A percentile compares a stretch with the other conserved stretches of the same genome.
Evolutionary conservation across 2,113 vertebrate species (phyloP).

Genomic region (Colossoma macropomum): DNA sequence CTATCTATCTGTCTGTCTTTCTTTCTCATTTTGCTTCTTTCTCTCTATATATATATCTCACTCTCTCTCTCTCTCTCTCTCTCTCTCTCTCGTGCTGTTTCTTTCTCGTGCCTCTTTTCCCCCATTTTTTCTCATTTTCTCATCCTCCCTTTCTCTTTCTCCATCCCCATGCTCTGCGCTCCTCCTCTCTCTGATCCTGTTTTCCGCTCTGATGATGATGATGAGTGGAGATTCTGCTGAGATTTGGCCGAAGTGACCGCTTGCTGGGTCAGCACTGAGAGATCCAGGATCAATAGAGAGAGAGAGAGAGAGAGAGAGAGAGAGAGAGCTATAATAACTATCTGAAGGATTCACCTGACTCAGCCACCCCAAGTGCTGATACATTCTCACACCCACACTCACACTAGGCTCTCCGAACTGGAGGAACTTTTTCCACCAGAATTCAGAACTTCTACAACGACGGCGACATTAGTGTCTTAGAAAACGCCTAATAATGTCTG

Average conservation of each 20-base stretch:
- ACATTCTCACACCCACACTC: neutral
- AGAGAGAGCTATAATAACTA: slow-evolving; percentile 29
- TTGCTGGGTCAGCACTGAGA: slow-evolving; percentile 27
- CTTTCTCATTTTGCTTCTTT: no score
- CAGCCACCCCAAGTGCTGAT: neutral
- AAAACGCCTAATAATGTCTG: no score
- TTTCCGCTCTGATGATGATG: slow-evolving; percentile 17
- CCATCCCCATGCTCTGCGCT: neutral
- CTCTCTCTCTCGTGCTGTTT: no score
- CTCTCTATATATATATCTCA: no score
- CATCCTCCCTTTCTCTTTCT: slow-evolving; percentile 11
- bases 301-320: slow-evolving; percentile 23
- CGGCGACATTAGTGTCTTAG: no score
- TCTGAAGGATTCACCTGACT: slow-evolving; percentile 5
- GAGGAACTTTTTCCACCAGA: no score
- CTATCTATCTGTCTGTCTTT: no score
- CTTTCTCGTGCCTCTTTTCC: no score
- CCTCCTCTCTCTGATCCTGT: neutral
- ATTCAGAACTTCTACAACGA: no score
- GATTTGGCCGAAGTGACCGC: neutral
- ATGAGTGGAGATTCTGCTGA: slow-evolving; percentile 2
- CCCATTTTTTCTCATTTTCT: neutral
- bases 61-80: no score
- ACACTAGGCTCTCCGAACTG: no score
- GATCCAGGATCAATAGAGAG: slow-evolving; percentile 43